Conservation (phyloP, 2,888 invertebrate species). For the Chloroclystis v-ata region DNA sequence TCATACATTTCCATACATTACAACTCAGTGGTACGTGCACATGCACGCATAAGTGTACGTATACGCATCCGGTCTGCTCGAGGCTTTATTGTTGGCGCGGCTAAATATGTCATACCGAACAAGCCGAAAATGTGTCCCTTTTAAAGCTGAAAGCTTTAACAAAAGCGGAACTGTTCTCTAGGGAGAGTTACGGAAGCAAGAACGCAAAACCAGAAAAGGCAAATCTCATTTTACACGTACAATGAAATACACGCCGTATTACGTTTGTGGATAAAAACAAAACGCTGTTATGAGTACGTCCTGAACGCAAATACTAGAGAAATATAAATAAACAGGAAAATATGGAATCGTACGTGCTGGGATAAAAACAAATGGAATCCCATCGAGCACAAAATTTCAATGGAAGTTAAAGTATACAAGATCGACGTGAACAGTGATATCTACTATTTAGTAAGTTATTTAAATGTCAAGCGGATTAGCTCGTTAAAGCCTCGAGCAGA, state of each 20-base stretch:
- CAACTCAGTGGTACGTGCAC: too few relatives aligned
- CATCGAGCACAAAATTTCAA: neutral
- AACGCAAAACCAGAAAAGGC: constrained; percentile 29
- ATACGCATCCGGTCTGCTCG: too few relatives aligned
- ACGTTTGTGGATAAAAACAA: constrained; percentile 1
- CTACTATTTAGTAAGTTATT: too few relatives aligned
- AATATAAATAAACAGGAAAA: constrained; percentile 2
- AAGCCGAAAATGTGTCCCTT: constrained; percentile 31
- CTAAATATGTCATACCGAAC: neutral
- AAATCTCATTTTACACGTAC: constrained; percentile 26
- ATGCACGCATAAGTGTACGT: too few relatives aligned
- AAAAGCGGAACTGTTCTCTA: constrained; percentile 37
- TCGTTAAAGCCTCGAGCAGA: too few relatives aligned
- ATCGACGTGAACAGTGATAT: too few relatives aligned
- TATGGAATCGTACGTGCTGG: constrained; percentile 1
- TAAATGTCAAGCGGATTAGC: too few relatives aligned
- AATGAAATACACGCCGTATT: constrained; percentile 12
- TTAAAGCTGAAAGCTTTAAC: constrained; percentile 32
- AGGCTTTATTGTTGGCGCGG: too few relatives aligned
- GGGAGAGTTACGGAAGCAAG: constrained; percentile 37
- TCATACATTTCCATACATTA: too few relatives aligned
- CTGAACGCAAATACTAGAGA: neutral
- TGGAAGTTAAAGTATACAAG: too few relatives aligned
- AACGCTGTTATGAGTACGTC: neutral
- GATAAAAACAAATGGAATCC: constrained; percentile 5